Evolutionary conservation across 2,888 invertebrate species (phyloP).

Genomic region (Torymus tubicola): DNA sequence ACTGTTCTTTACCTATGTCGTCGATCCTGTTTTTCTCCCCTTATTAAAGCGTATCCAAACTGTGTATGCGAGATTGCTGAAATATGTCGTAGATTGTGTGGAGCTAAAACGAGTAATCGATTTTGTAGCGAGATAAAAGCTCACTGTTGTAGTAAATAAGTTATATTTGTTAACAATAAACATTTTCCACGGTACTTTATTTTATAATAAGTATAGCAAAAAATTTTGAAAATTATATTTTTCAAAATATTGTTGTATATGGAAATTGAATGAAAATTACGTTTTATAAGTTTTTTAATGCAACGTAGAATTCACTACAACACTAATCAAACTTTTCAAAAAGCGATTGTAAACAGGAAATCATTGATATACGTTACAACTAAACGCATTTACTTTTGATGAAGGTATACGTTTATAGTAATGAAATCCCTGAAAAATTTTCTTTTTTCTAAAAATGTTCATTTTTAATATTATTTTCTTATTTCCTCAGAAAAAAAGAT

Average conservation of each 20-base stretch:
- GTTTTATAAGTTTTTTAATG: too few relatives aligned
- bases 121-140: slow-evolving; percentile 7
- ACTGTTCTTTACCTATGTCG: background rate
- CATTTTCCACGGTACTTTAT: too few relatives aligned
- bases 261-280: too few relatives aligned
- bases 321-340: background rate
- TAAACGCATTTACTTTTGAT: background rate
- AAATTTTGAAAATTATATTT: too few relatives aligned
- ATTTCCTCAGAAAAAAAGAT: background rate
- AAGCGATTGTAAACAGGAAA: background rate
- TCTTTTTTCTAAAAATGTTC: background rate
- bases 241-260: too few relatives aligned
- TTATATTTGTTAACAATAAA: too few relatives aligned
- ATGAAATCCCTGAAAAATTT: background rate
- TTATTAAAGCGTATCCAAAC: background rate
- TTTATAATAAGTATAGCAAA: too few relatives aligned
- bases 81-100: slow-evolving; percentile 13
- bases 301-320: background rate
- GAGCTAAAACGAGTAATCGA: slow-evolving; percentile 20
- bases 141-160: background rate
- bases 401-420: background rate
- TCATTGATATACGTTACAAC: background rate
- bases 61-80: slow-evolving; percentile 1
- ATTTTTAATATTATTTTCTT: background rate
- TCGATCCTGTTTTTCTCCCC: background rate